These are phyloP conservation scores for Corapipo altera DNA, from an alignment of 2,113 vertebrate genomes.

Conservation along the genomic window DNA sequence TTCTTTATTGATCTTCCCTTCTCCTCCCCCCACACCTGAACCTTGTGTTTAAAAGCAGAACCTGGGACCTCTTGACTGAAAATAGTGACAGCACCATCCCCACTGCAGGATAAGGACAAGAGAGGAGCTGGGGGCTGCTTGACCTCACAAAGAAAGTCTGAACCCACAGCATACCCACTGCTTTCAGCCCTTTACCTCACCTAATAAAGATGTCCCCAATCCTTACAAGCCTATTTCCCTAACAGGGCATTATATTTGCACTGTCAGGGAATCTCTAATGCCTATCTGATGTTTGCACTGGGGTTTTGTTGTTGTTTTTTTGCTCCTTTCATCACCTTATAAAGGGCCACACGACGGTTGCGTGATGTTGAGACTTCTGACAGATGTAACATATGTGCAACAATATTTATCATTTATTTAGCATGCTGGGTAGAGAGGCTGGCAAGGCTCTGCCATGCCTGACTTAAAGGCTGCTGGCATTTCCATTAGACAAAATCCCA, in stretches of 20 bases:
- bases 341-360: slow-evolving; percentile 33
- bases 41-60: neutral
- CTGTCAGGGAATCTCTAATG: neutral
- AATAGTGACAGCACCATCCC: rapidly evolving
- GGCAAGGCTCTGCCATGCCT: slow-evolving; percentile 45
- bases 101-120: neutral
- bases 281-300: slow-evolving; percentile 1
- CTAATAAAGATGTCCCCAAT: neutral
- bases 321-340: slow-evolving; percentile 52
- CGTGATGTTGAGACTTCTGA: slow-evolving; percentile 32
- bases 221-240: neutral
- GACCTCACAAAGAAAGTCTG: neutral
- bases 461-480: slow-evolving; percentile 58
- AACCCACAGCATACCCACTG: neutral
- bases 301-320: slow-evolving; percentile 37
- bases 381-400: slow-evolving; percentile 59
- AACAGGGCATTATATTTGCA: neutral
- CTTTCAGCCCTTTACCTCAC: neutral
- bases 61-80: neutral
- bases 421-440: neutral
- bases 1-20: neutral
- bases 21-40: neutral
- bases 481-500: slow-evolving; percentile 29
- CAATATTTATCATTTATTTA: slow-evolving; percentile 56
- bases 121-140: neutral